phyloP scores from a whole-genome alignment of 2,113 vertebrate species.

The Fulica atra region DNA sequence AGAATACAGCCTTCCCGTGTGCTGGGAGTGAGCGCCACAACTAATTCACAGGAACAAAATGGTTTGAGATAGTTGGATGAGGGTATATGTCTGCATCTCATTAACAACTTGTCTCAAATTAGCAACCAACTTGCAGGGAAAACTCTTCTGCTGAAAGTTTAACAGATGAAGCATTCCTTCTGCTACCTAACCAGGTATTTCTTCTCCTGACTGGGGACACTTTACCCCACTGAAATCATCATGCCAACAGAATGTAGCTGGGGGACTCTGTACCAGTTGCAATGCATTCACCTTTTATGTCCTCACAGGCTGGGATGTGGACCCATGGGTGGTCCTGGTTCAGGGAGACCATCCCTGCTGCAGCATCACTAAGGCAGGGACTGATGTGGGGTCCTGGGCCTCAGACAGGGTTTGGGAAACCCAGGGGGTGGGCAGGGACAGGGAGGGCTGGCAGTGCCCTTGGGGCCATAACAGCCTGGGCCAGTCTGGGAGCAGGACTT shows the following conservation, averaged over 20 bases:
- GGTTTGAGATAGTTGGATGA: neutral
- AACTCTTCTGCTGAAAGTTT: neutral
- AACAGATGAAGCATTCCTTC: neutral
- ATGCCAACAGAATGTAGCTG: neutral
- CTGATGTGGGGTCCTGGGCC: neutral
- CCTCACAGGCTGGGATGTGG: too few relatives aligned
- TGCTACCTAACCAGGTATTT: neutral
- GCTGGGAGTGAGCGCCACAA: neutral
- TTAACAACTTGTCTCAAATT: neutral
- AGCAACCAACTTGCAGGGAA: neutral
- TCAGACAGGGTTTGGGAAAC: rapidly evolving
- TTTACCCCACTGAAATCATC: neutral
- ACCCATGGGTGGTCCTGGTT: neutral
- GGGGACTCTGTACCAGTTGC: neutral
- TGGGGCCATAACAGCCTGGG: neutral
- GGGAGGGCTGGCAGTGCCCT: neutral
- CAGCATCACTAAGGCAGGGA: neutral
- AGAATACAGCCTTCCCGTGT: neutral
- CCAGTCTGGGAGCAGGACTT: neutral
- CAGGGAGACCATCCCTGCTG: neutral
- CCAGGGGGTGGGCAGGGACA: neutral
- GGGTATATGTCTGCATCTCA: neutral
- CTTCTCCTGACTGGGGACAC: neutral
- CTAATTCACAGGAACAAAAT: neutral
- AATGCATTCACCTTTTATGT: neutral